Evolutionary conservation across 2,797 vertebrate species (phyloP).

Genomic region (Leptoclinus maculatus): DNA sequence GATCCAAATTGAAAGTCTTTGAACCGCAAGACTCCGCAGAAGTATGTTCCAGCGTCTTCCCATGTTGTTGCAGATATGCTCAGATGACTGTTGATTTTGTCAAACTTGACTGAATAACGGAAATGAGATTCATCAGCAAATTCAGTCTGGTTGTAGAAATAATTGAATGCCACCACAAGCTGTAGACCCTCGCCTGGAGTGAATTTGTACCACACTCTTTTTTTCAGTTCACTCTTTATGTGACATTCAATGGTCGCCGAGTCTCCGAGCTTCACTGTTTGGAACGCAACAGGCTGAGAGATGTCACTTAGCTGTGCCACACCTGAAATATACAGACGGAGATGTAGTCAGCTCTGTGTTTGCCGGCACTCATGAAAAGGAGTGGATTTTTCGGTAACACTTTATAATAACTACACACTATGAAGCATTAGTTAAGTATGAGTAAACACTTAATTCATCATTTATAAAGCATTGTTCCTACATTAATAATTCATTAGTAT

Average conservation of each 20-base stretch:
- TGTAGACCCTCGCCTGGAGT: slow-evolving; percentile 18
- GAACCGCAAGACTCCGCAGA: slow-evolving; percentile 35
- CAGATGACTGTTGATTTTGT: slow-evolving; percentile 14
- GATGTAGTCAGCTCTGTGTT: background rate
- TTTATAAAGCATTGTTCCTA: no score
- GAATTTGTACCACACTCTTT: slow-evolving; percentile 43
- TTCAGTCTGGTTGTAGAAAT: rapidly evolving
- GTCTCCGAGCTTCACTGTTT: slow-evolving; percentile 16
- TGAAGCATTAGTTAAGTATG: no score
- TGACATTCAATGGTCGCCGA: slow-evolving; percentile 22
- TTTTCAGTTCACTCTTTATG: background rate
- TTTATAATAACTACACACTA: no score
- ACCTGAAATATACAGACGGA: slow-evolving; percentile 22
- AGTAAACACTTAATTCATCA: no score
- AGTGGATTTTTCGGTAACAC: background rate
- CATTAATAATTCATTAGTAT: no score
- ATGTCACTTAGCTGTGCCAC: background rate
- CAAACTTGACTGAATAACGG: background rate
- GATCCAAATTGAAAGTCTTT: slow-evolving; percentile 28
- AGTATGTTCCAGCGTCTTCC: slow-evolving; percentile 45
- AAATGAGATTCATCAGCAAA: background rate
- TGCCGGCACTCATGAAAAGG: background rate
- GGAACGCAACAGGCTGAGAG: slow-evolving; percentile 36
- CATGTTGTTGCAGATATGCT: slow-evolving; percentile 18
- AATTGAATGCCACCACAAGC: background rate